phyloP scores from a whole-genome alignment of 1,140 invertebrate genomes.

The Telenomus remus region DNA sequence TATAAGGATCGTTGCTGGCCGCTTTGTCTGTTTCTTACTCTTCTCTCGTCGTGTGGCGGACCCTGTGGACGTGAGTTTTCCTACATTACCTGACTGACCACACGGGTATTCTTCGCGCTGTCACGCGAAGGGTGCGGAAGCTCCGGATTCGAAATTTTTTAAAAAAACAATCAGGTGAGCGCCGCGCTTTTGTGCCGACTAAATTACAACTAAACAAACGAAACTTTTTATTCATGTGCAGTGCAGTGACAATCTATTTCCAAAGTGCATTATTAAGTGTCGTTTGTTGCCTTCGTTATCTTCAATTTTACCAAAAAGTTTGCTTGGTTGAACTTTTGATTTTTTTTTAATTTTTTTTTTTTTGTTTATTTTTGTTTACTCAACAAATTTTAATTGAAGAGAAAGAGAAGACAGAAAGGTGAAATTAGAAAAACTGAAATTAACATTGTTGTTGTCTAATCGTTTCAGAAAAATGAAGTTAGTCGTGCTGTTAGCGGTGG shows the following conservation, averaged over 20 bases:
- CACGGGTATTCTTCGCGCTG: conserved; percentile 53
- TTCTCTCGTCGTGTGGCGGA: conserved; percentile 61
- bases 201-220: no score
- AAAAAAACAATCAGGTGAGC: conserved; percentile 52
- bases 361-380: no score
- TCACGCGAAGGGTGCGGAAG: conserved; percentile 37
- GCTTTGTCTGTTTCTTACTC: conserved; percentile 73
- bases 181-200: background rate
- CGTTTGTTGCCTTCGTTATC: no score
- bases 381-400: no score
- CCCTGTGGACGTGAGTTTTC: conserved; percentile 39
- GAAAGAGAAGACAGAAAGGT: background rate
- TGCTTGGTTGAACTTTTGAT: no score
- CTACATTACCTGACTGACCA: conserved; percentile 25
- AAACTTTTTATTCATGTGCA: no score
- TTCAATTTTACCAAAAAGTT: no score
- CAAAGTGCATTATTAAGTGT: no score
- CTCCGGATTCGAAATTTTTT: conserved; percentile 7
- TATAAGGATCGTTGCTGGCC: conserved; percentile 68
- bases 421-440: conserved; percentile 1
- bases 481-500: conserved; percentile 65
- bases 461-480: conserved; percentile 72
- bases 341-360: no score
- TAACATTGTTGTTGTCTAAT: conserved; percentile 9
- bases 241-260: no score